These are phyloP conservation scores for Phasianus colchicus DNA, from an alignment of 2,113 vertebrate genomes.

Conservation along the genomic window DNA sequence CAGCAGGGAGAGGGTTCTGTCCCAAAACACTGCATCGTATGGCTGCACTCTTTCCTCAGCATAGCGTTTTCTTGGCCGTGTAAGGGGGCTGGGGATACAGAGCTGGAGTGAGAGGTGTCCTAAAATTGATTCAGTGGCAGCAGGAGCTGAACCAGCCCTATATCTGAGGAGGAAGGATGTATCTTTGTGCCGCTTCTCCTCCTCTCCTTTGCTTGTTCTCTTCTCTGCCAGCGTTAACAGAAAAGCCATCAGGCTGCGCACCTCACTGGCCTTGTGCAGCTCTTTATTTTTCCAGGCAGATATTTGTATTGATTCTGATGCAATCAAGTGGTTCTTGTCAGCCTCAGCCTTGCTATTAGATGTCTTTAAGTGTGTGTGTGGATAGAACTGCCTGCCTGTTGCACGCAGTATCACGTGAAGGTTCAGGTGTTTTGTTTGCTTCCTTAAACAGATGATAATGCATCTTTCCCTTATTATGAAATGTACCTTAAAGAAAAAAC, in stretches of 20 bases:
- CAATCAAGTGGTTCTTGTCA: background rate
- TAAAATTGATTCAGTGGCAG: background rate
- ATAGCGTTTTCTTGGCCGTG: background rate
- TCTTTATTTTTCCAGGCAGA: background rate
- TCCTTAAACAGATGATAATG: background rate
- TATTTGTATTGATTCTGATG: background rate
- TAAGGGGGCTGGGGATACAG: background rate
- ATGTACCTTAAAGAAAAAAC: background rate
- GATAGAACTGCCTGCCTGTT: background rate
- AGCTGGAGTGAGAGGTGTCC: background rate
- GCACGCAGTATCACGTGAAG: rapidly evolving
- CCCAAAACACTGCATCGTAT: background rate
- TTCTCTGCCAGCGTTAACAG: background rate
- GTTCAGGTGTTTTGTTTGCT: background rate
- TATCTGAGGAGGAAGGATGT: background rate
- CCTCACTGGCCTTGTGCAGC: background rate
- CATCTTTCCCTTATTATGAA: background rate
- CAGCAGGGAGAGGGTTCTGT: background rate
- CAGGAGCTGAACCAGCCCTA: background rate
- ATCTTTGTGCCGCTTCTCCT: background rate
- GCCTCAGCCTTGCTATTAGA: background rate
- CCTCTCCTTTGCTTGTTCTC: background rate
- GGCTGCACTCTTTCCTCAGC: background rate
- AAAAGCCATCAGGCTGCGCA: background rate
- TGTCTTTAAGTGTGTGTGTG: background rate